These are phyloP conservation scores for Marisa cornuarietis DNA, from an alignment of 1,140 invertebrate genomes.

Conservation along the genomic window DNA sequence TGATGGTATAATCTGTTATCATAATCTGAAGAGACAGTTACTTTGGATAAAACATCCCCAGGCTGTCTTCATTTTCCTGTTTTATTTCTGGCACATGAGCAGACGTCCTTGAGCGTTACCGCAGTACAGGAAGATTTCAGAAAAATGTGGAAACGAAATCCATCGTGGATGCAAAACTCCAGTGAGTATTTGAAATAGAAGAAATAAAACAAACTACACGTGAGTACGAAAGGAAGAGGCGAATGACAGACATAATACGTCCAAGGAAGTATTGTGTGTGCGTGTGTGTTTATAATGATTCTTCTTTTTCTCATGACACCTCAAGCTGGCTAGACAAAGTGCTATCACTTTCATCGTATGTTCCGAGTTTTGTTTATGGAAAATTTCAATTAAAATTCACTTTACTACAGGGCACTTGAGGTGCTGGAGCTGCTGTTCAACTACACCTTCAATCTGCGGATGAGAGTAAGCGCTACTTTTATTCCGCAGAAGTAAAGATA, in stretches of 20 bases:
- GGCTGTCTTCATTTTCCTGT: no score
- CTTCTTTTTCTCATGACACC: no score
- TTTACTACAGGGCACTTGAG: constrained; percentile 55
- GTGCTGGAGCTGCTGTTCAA: constrained; percentile 61
- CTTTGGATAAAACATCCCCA: no score
- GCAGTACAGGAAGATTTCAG: constrained; percentile 47
- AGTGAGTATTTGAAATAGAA: constrained; percentile 42
- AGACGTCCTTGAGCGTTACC: constrained; percentile 54
- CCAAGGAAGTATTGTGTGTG: not conserved
- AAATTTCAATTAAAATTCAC: no score
- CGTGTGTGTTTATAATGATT: constrained; percentile 1
- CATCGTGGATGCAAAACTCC: constrained; percentile 62
- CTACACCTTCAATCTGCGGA: constrained; percentile 61
- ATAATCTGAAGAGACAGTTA: no score
- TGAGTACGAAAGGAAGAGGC: not conserved
- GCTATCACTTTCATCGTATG: no score
- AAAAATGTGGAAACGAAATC: constrained; percentile 55
- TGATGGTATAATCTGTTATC: no score
- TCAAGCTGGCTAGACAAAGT: no score
- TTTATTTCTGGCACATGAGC: constrained; percentile 37
- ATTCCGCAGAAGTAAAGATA: no score
- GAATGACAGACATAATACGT: not conserved
- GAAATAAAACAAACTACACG: not conserved
- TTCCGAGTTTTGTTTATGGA: no score
- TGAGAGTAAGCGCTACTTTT: constrained; percentile 46